These are phyloP conservation scores for Globodera rostochiensis DNA, from an alignment of 1,140 invertebrate genomes.

Conservation along the genomic window DNA sequence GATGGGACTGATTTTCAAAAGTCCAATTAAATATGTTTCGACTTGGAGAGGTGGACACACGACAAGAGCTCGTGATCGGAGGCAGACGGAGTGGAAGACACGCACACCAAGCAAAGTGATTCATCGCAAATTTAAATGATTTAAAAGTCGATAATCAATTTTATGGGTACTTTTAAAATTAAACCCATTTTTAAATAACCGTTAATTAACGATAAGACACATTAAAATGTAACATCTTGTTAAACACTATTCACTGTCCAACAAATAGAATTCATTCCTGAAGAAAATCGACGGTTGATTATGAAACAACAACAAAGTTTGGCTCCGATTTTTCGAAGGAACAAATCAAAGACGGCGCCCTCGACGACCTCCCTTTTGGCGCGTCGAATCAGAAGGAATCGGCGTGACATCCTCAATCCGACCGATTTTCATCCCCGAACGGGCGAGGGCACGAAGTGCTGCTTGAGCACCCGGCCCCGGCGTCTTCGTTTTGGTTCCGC, in stretches of 20 bases:
- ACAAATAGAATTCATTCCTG: background rate
- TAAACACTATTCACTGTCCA: too few species aligned
- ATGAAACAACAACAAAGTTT: constrained; percentile 25
- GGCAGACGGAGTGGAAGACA: background rate
- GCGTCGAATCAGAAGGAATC: constrained; percentile 95
- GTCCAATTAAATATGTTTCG: background rate
- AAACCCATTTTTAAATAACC: too few species aligned
- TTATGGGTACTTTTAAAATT: too few species aligned
- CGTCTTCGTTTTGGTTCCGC: constrained; percentile 90
- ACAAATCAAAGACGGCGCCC: constrained; percentile 89
- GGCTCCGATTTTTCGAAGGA: background rate
- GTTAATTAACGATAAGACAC: too few species aligned
- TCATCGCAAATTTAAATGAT: background rate
- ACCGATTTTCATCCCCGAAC: constrained; percentile 98
- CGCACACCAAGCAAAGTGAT: background rate
- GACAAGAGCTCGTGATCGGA: background rate
- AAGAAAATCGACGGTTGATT: background rate
- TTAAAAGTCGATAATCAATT: too few species aligned
- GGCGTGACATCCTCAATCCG: constrained; percentile 98
- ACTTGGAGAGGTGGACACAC: background rate
- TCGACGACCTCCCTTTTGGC: constrained; percentile 98
- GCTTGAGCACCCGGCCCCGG: constrained; percentile 98
- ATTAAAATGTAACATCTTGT: too few species aligned
- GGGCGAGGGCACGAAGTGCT: constrained; percentile 91
- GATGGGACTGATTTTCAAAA: background rate